phyloP scores from a whole-genome alignment of 2,113 vertebrate genomes.

The Cinclus mexicanus region DNA sequence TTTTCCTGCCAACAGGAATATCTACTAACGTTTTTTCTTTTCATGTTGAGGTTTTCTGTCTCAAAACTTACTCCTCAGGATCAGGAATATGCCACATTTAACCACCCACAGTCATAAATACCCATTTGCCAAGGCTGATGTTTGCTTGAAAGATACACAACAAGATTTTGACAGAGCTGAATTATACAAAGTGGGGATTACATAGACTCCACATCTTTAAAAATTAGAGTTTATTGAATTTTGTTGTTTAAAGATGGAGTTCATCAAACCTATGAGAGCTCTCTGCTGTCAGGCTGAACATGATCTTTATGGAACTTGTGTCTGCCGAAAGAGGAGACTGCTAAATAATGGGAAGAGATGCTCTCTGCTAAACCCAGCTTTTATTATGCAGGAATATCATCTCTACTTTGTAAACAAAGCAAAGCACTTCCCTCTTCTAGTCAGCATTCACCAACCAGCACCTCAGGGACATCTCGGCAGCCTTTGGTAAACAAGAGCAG shows the following conservation, averaged over 20 bases:
- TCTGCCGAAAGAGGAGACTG: not conserved
- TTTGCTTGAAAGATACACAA: not conserved
- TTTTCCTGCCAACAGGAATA: conserved; percentile 38
- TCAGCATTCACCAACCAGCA: not conserved
- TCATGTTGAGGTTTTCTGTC: not conserved
- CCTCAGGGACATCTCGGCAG: not conserved
- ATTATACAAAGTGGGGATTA: not conserved
- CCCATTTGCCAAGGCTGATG: not conserved
- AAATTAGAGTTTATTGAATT: not conserved
- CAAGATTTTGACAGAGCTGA: not conserved
- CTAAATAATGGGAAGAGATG: not conserved
- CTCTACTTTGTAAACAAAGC: not conserved
- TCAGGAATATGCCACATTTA: not conserved
- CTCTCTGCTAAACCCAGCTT: not conserved
- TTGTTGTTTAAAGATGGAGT: not conserved
- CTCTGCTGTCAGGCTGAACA: not conserved
- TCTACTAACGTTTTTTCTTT: not conserved
- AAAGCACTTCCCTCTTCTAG: not conserved
- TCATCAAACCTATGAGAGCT: not conserved
- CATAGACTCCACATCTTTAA: accelerated
- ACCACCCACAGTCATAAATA: not conserved
- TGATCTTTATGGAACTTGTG: not conserved
- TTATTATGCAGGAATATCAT: not conserved
- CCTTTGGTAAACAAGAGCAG: not conserved
- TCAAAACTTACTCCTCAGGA: not conserved